Percentiles rank a stretch among this genome's conserved stretches.
Conservation (phyloP, 2,113 vertebrate genomes). For the Phoenicopterus ruber region DNA sequence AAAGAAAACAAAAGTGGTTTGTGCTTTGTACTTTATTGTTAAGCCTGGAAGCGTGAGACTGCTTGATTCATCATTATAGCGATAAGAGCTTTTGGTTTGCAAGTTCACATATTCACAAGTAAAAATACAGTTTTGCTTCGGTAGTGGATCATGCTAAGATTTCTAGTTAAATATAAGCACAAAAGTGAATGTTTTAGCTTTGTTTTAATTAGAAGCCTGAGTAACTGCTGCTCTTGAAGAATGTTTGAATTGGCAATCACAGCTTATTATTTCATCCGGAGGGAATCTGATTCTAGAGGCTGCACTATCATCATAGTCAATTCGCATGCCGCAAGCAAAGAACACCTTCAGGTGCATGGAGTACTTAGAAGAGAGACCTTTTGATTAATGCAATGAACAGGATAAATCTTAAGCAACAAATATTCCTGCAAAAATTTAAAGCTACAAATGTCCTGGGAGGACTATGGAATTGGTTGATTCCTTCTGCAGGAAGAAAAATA, state of each 20-base stretch:
- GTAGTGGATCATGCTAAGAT: neutral
- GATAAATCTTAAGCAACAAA: neutral
- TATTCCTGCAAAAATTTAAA: neutral
- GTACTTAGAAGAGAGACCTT: neutral
- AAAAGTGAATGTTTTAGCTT: conserved; percentile 11
- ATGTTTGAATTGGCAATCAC: conserved; percentile 54
- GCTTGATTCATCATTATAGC: neutral
- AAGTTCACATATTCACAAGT: neutral
- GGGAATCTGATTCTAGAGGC: conserved; percentile 28
- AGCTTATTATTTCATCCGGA: conserved; percentile 43
- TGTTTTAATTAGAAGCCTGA: conserved; percentile 50
- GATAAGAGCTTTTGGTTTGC: neutral
- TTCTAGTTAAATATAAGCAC: neutral
- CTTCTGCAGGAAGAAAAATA: neutral
- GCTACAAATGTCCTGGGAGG: neutral
- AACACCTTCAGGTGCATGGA: neutral
- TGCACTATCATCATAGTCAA: neutral
- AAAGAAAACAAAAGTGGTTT: neutral
- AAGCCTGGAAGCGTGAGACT: neutral
- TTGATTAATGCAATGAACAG: neutral
- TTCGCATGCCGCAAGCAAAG: neutral
- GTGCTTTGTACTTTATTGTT: neutral
- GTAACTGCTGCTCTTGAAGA: conserved; percentile 34
- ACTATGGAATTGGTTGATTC: neutral
- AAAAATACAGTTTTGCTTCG: neutral